A percentile compares a stretch with the other conserved stretches of the same genome.
phyloP scores from a whole-genome alignment of 2,113 vertebrate genomes.

The Leucoraja erinaceus region DNA sequence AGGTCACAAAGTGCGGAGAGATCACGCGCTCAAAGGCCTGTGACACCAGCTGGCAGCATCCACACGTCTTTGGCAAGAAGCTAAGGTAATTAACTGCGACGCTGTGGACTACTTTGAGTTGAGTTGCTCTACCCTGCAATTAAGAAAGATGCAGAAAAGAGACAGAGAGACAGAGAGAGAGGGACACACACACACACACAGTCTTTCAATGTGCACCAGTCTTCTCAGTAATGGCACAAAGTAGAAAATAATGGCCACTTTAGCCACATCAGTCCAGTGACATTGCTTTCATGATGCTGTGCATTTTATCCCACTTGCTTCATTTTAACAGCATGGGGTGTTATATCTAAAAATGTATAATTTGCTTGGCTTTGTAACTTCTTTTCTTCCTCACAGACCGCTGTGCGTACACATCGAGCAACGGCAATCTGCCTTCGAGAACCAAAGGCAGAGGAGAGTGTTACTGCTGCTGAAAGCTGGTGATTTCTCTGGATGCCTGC shows the following conservation, averaged over 20 bases:
- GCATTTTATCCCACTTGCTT: constrained; percentile 25
- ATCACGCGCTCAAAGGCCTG: constrained; percentile 19
- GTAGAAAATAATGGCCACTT: constrained; percentile 29
- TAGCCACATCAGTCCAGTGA: constrained; percentile 22
- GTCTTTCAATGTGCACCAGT: background rate
- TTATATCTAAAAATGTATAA: constrained; percentile 21
- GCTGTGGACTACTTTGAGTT: constrained; percentile 23
- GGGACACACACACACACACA: background rate
- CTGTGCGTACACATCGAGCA: constrained; percentile 10
- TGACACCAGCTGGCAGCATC: constrained; percentile 31
- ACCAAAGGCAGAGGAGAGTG: background rate
- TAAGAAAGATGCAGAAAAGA: constrained; percentile 1
- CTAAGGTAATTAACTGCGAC: constrained; percentile 34
- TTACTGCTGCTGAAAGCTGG: constrained; percentile 18
- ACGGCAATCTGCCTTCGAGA: constrained; percentile 12
- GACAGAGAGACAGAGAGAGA: no score
- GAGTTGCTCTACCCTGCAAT: constrained; percentile 30
- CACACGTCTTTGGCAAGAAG: constrained; percentile 6
- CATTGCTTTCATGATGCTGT: constrained; percentile 20
- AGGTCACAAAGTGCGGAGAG: constrained; percentile 10
- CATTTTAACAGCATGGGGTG: constrained; percentile 31
- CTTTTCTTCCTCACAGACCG: background rate
- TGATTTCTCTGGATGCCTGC: constrained; percentile 22
- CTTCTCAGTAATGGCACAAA: constrained; percentile 23
- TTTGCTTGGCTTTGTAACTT: constrained; percentile 19